Evolutionary conservation across 2,888 invertebrate genomes (phyloP).

Genomic region (Nemotelus nigrinus): DNA sequence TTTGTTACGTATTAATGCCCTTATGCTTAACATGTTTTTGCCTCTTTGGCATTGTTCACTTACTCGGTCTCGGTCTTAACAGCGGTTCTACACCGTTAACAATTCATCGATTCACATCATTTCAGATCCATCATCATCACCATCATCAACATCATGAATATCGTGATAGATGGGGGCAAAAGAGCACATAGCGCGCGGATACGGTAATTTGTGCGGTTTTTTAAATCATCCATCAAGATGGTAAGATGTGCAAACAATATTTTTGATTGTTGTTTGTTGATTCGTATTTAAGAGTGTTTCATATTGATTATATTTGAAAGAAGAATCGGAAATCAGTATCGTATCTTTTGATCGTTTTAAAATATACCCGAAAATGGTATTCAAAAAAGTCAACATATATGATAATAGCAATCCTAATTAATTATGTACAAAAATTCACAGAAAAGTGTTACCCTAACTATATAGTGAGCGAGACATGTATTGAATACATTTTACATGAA

Average conservation of each 20-base stretch:
- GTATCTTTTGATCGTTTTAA: conserved; percentile 1
- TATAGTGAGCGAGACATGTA: not conserved
- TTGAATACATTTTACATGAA: too few relatives aligned
- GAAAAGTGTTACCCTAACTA: not conserved
- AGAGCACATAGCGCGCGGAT: conserved; percentile 3
- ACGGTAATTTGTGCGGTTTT: conserved; percentile 10
- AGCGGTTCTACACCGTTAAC: conserved; percentile 27
- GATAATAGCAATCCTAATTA: not conserved
- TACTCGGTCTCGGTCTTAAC: conserved; percentile 49
- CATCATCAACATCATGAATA: conserved; percentile 30
- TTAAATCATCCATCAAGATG: conserved; percentile 11
- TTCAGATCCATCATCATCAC: conserved; percentile 33
- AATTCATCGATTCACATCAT: conserved; percentile 36
- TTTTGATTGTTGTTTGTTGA: conserved; percentile 35
- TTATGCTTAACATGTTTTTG: conserved; percentile 38
- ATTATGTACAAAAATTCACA: conserved; percentile 31
- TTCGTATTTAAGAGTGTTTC: conserved; percentile 20
- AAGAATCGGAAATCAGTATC: conserved; percentile 54
- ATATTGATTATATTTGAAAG: conserved; percentile 49
- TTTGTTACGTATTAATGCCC: conserved; percentile 50
- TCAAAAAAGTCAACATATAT: too few relatives aligned
- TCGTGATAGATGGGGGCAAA: conserved; percentile 25
- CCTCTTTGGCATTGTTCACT: conserved; percentile 48
- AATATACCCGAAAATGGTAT: conserved; percentile 13
- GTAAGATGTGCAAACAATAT: conserved; percentile 30